Percentiles rank a stretch among this genome's conserved stretches.
Evolutionary conservation across 2,888 invertebrate species (phyloP).

Genomic region (Meta bourneti): DNA sequence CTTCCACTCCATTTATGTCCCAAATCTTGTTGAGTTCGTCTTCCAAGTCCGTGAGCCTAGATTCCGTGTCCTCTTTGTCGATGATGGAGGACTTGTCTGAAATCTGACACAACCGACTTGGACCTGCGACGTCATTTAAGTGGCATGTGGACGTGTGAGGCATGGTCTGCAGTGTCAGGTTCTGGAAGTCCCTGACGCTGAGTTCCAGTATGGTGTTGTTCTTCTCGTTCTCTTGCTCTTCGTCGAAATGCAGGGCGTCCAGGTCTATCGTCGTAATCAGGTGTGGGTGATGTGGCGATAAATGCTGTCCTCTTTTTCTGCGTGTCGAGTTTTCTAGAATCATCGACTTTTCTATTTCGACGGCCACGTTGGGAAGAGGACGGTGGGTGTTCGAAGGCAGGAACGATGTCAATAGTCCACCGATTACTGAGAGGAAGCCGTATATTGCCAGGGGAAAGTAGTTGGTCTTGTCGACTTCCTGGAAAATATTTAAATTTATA

Average conservation of each 20-base stretch:
- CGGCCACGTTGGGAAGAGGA: constrained; percentile 77
- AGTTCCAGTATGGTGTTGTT: constrained; percentile 53
- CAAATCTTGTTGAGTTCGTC: constrained; percentile 73
- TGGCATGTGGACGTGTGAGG: background rate
- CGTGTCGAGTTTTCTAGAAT: constrained; percentile 28
- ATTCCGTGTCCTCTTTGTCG: constrained; percentile 65
- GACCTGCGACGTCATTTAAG: constrained; percentile 32
- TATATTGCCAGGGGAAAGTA: constrained; percentile 74
- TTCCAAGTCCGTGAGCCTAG: constrained; percentile 76
- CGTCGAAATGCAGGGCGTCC: constrained; percentile 23
- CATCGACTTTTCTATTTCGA: constrained; percentile 75
- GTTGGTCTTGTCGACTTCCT: constrained; percentile 69
- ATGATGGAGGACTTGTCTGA: constrained; percentile 9
- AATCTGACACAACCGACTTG: constrained; percentile 28
- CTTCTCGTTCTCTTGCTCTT: constrained; percentile 58
- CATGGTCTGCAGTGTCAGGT: background rate
- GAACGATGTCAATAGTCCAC: constrained; percentile 75
- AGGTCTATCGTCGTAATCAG: background rate
- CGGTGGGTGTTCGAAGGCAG: constrained; percentile 71
- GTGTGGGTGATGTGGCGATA: background rate
- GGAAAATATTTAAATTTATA: background rate
- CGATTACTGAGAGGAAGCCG: constrained; percentile 74
- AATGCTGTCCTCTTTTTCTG: background rate
- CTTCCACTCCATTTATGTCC: constrained; percentile 61
- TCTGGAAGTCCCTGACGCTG: constrained; percentile 49